A percentile compares a stretch with the other conserved stretches of the same genome.
Evolutionary conservation across 2,888 invertebrate species (phyloP).

Genomic region (Leucozona laternaria): DNA sequence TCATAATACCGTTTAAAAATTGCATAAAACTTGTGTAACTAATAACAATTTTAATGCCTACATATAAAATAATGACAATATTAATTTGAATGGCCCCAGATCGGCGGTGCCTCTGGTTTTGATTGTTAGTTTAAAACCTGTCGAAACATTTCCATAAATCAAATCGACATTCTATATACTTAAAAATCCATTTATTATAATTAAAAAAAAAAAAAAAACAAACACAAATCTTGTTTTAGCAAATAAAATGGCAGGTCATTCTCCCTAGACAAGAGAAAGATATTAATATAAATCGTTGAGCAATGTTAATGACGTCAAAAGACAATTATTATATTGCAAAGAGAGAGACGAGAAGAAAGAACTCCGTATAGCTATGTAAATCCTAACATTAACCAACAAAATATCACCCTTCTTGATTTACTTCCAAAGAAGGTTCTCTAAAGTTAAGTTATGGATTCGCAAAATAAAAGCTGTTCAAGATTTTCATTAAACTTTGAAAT

Average conservation of each 20-base stretch:
- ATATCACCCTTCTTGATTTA: not conserved
- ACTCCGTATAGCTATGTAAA: too few species aligned
- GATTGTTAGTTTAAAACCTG: not conserved
- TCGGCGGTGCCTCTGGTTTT: not conserved
- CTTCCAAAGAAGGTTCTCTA: not conserved
- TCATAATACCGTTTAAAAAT: too few species aligned
- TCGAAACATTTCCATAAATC: not conserved
- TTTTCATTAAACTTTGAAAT: too few species aligned
- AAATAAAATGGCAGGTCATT: not conserved
- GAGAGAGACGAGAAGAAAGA: not conserved
- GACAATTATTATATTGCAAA: constrained; percentile 34
- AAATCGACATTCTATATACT: constrained; percentile 6
- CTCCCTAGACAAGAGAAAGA: not conserved
- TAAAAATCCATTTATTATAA: constrained; percentile 40
- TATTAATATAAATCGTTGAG: constrained; percentile 63
- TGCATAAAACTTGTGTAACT: too few species aligned
- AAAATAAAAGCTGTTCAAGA: not conserved
- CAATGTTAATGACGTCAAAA: constrained; percentile 61
- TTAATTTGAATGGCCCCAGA: not conserved
- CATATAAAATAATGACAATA: too few species aligned
- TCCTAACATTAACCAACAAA: not conserved
- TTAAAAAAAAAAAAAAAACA: constrained; percentile 9
- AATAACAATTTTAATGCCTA: too few species aligned
- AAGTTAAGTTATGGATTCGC: not conserved
- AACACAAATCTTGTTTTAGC: not conserved